These are phyloP conservation scores for Glomeris marginata DNA, from an alignment of 2,888 invertebrate genomes.

Conservation along the genomic window DNA sequence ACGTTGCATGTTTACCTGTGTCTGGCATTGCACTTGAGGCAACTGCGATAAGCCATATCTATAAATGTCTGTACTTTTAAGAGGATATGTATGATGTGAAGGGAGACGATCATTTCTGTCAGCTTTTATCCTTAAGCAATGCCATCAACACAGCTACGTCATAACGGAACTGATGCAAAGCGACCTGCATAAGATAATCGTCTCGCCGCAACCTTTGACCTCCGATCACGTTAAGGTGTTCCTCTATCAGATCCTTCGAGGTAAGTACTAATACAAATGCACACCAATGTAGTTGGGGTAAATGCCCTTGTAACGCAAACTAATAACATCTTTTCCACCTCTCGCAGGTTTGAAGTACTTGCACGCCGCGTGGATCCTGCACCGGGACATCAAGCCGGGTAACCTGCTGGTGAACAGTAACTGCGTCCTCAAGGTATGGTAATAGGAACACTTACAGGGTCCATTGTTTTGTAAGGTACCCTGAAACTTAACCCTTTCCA, in stretches of 20 bases:
- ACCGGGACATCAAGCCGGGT: conserved; percentile 98
- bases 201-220: conserved; percentile 96
- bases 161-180: conserved; percentile 99
- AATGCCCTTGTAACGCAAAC: background rate
- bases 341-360: conserved; percentile 85
- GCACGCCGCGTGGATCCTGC: conserved; percentile 94
- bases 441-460: background rate
- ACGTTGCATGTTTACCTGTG: too few relatives aligned
- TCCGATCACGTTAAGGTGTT: conserved; percentile 99
- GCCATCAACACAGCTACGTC: conserved; percentile 61
- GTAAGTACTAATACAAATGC: conserved; percentile 40
- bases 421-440: conserved; percentile 77
- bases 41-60: too few relatives aligned
- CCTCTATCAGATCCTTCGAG: conserved; percentile 98
- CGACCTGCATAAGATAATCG: conserved; percentile 99
- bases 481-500: too few relatives aligned
- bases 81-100: too few relatives aligned
- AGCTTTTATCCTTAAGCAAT: too few relatives aligned
- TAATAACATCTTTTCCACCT: conserved; percentile 1
- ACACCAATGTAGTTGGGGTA: background rate
- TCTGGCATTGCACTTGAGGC: too few relatives aligned
- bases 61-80: too few relatives aligned
- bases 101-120: too few relatives aligned
- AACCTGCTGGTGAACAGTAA: conserved; percentile 98
- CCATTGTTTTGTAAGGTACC: too few relatives aligned